Evolutionary conservation across 53 echinoderm and acorn worm genomes (phyloP).

Genomic region (Crossaster papposus): DNA sequence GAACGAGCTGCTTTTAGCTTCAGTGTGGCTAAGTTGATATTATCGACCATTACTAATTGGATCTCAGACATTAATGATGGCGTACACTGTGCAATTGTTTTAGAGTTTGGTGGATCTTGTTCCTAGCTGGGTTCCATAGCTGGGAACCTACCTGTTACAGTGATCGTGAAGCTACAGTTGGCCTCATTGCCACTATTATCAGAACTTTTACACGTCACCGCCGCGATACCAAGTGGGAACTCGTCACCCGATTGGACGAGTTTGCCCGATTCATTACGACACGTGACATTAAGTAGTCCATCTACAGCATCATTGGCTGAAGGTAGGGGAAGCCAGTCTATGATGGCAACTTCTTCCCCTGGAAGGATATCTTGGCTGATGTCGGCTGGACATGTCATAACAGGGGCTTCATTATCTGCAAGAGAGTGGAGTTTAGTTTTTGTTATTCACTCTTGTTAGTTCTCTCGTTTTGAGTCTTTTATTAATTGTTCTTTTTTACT

Average conservation of each 20-base stretch:
- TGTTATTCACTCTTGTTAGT: not conserved
- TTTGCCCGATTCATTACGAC: conserved; percentile 7
- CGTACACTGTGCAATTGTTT: no score
- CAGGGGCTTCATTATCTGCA: conserved; percentile 29
- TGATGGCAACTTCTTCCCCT: not conserved
- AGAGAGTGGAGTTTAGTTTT: not conserved
- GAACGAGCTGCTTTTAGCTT: no score
- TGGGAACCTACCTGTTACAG: not conserved
- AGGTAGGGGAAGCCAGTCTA: conserved; percentile 13
- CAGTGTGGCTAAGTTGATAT: no score
- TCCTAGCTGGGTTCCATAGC: no score
- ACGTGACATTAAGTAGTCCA: not conserved
- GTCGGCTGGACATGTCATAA: conserved; percentile 15
- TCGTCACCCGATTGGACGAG: not conserved
- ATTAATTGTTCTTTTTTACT: not conserved
- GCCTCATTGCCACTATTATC: conserved; percentile 10
- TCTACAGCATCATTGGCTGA: conserved; percentile 22
- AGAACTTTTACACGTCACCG: conserved; percentile 1
- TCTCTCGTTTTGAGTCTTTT: not conserved
- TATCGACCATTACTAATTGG: no score
- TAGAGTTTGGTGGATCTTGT: no score
- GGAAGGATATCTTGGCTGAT: not conserved
- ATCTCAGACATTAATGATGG: no score
- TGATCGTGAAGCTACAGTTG: conserved; percentile 5
- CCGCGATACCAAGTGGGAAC: conserved; percentile 18